A percentile compares a stretch with the other conserved stretches of the same genome.
Evolutionary conservation across 2,888 invertebrate genomes (phyloP).

Genomic region (Platynereis dumerilii): DNA sequence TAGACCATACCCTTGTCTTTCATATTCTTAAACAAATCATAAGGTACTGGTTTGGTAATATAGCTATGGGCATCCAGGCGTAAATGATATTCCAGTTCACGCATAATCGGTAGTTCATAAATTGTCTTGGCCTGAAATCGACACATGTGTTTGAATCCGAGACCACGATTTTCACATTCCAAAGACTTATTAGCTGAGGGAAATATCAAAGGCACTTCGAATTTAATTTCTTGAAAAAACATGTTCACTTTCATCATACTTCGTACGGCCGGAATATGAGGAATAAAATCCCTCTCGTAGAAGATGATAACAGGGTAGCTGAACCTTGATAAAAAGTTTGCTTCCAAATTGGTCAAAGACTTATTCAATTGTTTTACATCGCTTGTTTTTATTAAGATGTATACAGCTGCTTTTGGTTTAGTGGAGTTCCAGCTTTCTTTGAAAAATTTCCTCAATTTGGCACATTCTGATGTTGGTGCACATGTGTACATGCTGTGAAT

Average conservation of each 20-base stretch:
- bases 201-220: conserved; percentile 30
- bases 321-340: conserved; percentile 30
- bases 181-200: conserved; percentile 11
- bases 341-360: conserved; percentile 22
- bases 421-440: conserved; percentile 23
- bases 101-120: conserved; percentile 34
- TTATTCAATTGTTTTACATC: conserved; percentile 13
- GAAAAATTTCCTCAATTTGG: too few relatives aligned
- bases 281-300: conserved; percentile 32
- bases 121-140: conserved; percentile 37
- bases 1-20: too few relatives aligned
- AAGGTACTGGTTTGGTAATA: conserved; percentile 24
- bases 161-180: conserved; percentile 19
- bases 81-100: conserved; percentile 35
- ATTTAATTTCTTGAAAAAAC: conserved; percentile 34
- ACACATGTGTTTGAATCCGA: conserved; percentile 40
- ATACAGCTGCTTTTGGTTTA: conserved; percentile 37
- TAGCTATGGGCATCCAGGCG: conserved; percentile 41
- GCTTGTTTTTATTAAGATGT: conserved; percentile 25
- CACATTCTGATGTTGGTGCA: too few relatives aligned
- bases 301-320: conserved; percentile 39
- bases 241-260: conserved; percentile 14
- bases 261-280: conserved; percentile 5
- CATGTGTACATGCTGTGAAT: too few relatives aligned
- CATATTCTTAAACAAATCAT: conserved; percentile 39